These are phyloP conservation scores for Sarcoramphus papa DNA, from an alignment of 2,797 vertebrate genomes.

Conservation along the genomic window DNA sequence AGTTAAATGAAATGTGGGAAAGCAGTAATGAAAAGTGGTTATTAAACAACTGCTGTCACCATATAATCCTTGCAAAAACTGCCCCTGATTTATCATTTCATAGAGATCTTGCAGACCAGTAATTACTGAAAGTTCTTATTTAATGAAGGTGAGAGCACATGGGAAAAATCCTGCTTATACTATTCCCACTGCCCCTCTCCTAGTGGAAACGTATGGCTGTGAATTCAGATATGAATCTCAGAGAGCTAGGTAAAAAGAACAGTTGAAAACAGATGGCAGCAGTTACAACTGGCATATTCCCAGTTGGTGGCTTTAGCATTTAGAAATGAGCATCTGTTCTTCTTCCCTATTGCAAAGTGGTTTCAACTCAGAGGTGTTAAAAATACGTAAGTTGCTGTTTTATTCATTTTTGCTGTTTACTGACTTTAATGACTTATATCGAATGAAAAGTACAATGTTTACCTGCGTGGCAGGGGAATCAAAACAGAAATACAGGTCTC, in stretches of 20 bases:
- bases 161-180: conserved; percentile 35
- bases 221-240: conserved; percentile 67
- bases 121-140: conserved; percentile 1
- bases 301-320: conserved; percentile 78
- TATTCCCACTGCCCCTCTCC: conserved; percentile 11
- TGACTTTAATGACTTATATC: conserved; percentile 69
- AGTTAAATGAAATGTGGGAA: background rate
- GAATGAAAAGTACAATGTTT: conserved; percentile 71
- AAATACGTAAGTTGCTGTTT: conserved; percentile 75
- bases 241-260: conserved; percentile 75
- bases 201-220: conserved; percentile 11
- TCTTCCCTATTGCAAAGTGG: conserved; percentile 66
- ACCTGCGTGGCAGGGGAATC: conserved; percentile 61
- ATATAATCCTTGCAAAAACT: conserved; percentile 5
- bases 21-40: conserved; percentile 27
- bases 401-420: conserved; percentile 75
- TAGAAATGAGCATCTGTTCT: conserved; percentile 80
- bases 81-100: conserved; percentile 42
- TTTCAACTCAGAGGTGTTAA: conserved; percentile 75
- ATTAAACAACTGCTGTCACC: conserved; percentile 44
- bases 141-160: conserved; percentile 42
- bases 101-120: background rate
- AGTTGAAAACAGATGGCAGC: conserved; percentile 79
- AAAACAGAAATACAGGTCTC: conserved; percentile 63
- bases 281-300: conserved; percentile 78